Base-by-base conservation (phyloP, 2,797 vertebrate genomes). In the Lacerta bilineata region DNA sequence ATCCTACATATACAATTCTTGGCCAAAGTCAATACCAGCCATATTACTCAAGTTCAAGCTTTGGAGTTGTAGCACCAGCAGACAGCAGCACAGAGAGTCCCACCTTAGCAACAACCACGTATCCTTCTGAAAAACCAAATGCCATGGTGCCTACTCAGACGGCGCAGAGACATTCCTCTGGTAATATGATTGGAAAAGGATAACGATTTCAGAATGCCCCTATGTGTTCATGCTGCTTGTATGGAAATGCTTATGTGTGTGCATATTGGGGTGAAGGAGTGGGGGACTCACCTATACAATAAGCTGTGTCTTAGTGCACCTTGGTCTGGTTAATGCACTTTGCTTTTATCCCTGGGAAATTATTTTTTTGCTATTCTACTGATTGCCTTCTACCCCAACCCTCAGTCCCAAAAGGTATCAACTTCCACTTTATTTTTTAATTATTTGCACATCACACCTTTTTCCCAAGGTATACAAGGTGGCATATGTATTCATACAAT, bases 1-100 rank as follows among this genome's bases (percentile, higher is more conserved):
- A 98, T 89, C 97, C 97, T 86, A 98, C 97, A 7, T 99, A 99
- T 93, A 98, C 97, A 8, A 97, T 99, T 85, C 97, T 99, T 94
- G 98, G 98, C n/a, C 98, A 98, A 94, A 97, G 93, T 93, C 98
- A 98, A 95, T 99, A 98, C 96, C 97, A 98, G 91, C 97, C 97
- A 80, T 99, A 98, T 96, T 99, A 99, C 93, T 93, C 97, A 0
- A 98, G 97, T 91, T 97, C 98, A 90, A 98, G 96, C 96, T 99
- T 98, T 74, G 96, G 97, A 29, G 97, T 98, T 0, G 93, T 98
- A 9, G 97, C 97, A 36, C 94, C 98, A 91, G 96, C 97, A 92
- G 97, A 97, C 93, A 96, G 93, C 86, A 97, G 93, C 25, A 90
- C 97, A 0, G 98, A 98, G 36, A 95, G 90, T 0, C 88, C 96